These are phyloP conservation scores for Cottoperca gobio DNA, from an alignment of 2,797 vertebrate genomes.

Conservation along the genomic window DNA sequence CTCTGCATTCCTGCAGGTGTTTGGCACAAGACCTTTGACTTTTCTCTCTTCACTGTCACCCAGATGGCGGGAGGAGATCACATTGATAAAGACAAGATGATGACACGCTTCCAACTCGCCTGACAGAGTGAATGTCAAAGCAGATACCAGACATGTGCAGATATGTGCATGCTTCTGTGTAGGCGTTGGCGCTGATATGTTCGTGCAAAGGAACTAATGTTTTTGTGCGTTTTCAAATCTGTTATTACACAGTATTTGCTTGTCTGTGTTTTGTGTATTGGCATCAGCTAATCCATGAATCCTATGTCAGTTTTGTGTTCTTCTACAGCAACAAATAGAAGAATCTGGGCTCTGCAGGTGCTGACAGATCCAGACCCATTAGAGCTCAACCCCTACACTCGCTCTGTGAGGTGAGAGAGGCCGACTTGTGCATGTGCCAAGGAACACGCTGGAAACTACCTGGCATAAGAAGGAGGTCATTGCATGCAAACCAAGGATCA, in stretches of 20 bases:
- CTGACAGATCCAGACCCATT: slow-evolving; percentile 70
- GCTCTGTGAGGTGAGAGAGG: slow-evolving; percentile 65
- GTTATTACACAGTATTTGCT: background rate
- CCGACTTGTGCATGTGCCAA: slow-evolving; percentile 49
- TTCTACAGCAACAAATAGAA: slow-evolving; percentile 66
- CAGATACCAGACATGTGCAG: slow-evolving; percentile 24
- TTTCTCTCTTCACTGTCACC: slow-evolving; percentile 54
- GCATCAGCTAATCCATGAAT: background rate
- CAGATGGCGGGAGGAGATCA: slow-evolving; percentile 39
- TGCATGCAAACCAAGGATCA: slow-evolving; percentile 38
- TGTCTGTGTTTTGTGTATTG: background rate
- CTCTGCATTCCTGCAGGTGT: slow-evolving; percentile 68
- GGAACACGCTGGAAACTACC: slow-evolving; percentile 65
- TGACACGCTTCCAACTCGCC: slow-evolving; percentile 47
- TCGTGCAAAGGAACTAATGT: background rate
- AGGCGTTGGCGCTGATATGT: background rate
- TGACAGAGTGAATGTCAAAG: slow-evolving; percentile 56
- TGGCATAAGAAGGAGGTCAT: slow-evolving; percentile 61
- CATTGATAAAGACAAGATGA: slow-evolving; percentile 43
- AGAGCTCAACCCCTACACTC: slow-evolving; percentile 54
- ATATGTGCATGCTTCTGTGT: slow-evolving; percentile 15
- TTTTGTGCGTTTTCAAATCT: background rate
- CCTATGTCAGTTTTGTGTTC: slow-evolving; percentile 1
- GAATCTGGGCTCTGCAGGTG: slow-evolving; percentile 78
- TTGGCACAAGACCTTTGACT: slow-evolving; percentile 59